Conservation (phyloP, 2,113 vertebrate genomes). For the Beaufortia kweichowensis region DNA sequence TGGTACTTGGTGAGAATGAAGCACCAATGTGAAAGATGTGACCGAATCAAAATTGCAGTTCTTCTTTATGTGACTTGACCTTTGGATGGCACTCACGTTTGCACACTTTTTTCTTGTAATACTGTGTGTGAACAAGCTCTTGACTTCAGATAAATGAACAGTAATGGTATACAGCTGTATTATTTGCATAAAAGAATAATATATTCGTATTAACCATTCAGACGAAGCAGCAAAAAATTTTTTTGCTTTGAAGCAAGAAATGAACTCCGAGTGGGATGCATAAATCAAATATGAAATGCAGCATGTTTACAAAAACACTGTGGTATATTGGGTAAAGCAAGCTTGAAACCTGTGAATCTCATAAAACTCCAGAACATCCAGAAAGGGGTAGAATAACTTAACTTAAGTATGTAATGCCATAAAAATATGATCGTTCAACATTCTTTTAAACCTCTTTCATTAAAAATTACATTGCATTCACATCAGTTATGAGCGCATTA, state of each 20-base stretch:
- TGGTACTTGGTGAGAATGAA: too few species aligned
- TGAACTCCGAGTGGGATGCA: neutral
- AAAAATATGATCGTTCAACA: slow-evolving; percentile 33
- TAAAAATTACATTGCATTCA: neutral
- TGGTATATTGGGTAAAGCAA: slow-evolving; percentile 8
- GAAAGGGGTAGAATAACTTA: slow-evolving; percentile 5
- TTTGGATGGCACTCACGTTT: neutral
- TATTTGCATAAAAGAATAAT: neutral
- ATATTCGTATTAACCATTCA: slow-evolving; percentile 7
- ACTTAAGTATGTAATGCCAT: slow-evolving; percentile 22
- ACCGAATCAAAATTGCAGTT: too few species aligned
- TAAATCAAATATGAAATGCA: slow-evolving; percentile 19
- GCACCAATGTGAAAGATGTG: too few species aligned
- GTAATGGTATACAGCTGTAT: neutral
- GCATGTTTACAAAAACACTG: slow-evolving; percentile 31
- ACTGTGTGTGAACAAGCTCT: too few species aligned
- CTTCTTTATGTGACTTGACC: too few species aligned
- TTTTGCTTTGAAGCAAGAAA: slow-evolving; percentile 5
- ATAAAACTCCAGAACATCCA: neutral
- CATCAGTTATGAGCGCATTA: neutral
- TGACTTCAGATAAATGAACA: too few species aligned
- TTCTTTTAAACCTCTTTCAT: slow-evolving; percentile 10
- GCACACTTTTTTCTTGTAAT: neutral
- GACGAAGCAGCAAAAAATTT: too few species aligned
- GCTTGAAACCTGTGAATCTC: neutral